Conservation (phyloP, 1,140 invertebrate genomes). For the Chelonus insularis region DNA sequence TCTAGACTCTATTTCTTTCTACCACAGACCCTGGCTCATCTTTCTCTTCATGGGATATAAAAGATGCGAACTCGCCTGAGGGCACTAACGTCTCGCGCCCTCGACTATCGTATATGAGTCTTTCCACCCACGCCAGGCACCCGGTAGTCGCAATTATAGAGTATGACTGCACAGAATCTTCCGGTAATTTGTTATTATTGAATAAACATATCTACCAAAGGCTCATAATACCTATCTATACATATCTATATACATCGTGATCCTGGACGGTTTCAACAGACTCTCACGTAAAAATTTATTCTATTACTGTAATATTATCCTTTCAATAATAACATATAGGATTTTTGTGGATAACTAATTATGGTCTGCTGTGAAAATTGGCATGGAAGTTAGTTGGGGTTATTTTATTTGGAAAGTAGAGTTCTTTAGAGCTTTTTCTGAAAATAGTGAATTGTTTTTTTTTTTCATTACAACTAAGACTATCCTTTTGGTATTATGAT, state of each 20-base stretch:
- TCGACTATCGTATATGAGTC: conserved; percentile 1
- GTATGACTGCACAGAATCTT: conserved; percentile 57
- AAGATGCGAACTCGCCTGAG: not conserved
- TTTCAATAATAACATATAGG: no score
- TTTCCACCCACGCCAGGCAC: conserved; percentile 33
- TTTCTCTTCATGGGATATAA: conserved; percentile 4
- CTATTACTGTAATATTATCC: no score
- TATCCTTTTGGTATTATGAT: no score
- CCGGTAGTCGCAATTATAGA: conserved; percentile 54
- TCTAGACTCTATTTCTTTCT: not conserved
- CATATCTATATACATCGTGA: not conserved
- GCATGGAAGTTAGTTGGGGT: no score
- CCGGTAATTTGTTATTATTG: conserved; percentile 55
- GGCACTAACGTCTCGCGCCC: not conserved
- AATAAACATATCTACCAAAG: conserved; percentile 33
- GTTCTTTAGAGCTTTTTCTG: no score
- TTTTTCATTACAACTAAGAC: no score
- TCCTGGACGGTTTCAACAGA: not conserved
- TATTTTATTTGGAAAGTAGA: no score
- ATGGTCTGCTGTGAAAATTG: no score
- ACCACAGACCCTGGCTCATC: not conserved
- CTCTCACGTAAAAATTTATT: no score
- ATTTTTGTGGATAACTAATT: no score
- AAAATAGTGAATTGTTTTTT: no score
- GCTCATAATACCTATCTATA: not conserved